Evolutionary conservation across 1,140 invertebrate species (phyloP).

Genomic region (Bombus polaris): DNA sequence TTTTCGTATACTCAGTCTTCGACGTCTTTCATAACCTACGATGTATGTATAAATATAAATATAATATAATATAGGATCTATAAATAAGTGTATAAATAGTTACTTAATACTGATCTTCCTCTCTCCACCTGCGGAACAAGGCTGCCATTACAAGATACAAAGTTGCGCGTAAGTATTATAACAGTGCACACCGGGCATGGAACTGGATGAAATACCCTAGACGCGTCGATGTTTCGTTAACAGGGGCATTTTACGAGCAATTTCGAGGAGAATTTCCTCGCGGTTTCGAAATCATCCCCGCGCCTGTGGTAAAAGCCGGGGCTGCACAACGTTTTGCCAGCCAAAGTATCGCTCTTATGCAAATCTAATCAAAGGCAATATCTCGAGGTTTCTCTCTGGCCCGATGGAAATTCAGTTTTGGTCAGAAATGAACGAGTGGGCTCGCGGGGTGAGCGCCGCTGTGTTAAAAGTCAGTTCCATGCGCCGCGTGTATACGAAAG

Average conservation of each 20-base stretch:
- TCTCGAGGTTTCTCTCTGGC: background rate
- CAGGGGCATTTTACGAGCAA: background rate
- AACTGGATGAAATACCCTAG: conserved; percentile 9
- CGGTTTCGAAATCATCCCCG: background rate
- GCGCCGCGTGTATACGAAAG: conserved; percentile 6
- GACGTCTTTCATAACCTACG: conserved; percentile 75
- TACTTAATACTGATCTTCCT: conserved; percentile 51
- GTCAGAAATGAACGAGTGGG: background rate
- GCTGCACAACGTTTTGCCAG: background rate
- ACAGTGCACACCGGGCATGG: conserved; percentile 24
- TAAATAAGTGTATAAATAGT: conserved; percentile 58
- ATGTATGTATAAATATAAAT: conserved; percentile 51
- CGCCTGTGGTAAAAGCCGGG: background rate
- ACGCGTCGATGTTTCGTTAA: background rate
- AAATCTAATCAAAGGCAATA: conserved; percentile 48
- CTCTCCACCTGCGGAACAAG: conserved; percentile 26
- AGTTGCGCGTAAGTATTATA: background rate
- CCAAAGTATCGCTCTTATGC: conserved; percentile 33
- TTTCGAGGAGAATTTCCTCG: conserved; percentile 4
- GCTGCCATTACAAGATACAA: conserved; percentile 36
- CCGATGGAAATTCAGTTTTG: background rate
- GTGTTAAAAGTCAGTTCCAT: conserved; percentile 31
- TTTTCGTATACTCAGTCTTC: conserved; percentile 77
- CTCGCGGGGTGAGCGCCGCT: background rate
- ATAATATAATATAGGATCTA: conserved; percentile 50